Percentiles rank a stretch among this genome's conserved stretches.
phyloP scores from a whole-genome alignment of 2,113 vertebrate genomes.

The Notarius lentiginosus region DNA sequence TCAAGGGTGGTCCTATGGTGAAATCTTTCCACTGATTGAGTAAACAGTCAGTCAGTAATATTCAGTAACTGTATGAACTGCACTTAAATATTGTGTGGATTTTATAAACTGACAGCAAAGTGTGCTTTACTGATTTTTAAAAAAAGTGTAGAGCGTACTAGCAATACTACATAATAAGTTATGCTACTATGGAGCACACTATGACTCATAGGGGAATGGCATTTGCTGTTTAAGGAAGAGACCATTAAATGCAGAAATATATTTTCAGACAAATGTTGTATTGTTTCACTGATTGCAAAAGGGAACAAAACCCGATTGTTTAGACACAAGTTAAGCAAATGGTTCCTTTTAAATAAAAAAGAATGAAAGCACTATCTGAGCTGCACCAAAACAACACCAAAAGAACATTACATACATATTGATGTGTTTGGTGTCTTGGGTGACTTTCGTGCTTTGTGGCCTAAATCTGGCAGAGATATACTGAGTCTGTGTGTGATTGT shows the following conservation, averaged over 20 bases:
- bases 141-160: background rate
- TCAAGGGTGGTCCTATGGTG: background rate
- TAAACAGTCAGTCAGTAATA: background rate
- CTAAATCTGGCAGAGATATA: constrained; percentile 40
- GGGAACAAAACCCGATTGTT: background rate
- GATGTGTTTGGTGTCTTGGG: background rate
- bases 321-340: background rate
- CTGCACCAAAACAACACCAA: background rate
- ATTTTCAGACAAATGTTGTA: background rate
- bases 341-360: background rate
- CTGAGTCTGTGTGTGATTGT: constrained; percentile 35
- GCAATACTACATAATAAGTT: background rate
- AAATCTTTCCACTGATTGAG: background rate
- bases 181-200: background rate
- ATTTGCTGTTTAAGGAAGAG: background rate
- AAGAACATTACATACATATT: background rate
- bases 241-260: background rate
- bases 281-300: background rate
- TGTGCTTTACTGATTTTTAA: background rate
- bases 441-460: background rate
- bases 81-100: too few species aligned
- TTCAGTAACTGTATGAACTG: too few species aligned
- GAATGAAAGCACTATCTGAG: background rate
- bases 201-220: background rate
- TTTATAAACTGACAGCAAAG: background rate